Percentiles rank a stretch among this genome's conserved stretches.
These are phyloP conservation scores for Trissolcus japonicus DNA, from an alignment of 2,888 invertebrate genomes.

Conservation along the genomic window DNA sequence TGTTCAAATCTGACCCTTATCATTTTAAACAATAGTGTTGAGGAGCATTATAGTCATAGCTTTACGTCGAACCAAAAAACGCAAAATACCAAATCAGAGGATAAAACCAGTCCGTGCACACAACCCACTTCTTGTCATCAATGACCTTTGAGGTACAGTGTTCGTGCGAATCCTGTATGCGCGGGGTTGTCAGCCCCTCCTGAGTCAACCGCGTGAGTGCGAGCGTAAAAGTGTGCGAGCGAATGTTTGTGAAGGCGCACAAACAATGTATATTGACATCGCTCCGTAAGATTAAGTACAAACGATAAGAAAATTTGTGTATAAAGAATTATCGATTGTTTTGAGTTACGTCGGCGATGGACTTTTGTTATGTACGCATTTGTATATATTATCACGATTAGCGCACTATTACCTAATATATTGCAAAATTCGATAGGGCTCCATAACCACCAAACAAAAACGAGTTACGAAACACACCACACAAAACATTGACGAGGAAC, in stretches of 20 bases:
- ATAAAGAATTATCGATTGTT: constrained; percentile 64
- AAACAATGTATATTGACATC: constrained; percentile 61
- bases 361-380: constrained; percentile 72
- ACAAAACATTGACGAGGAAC: constrained; percentile 5
- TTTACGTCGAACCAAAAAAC: constrained; percentile 66
- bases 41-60: constrained; percentile 63
- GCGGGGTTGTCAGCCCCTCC: too few relatives aligned
- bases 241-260: constrained; percentile 34
- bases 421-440: constrained; percentile 71
- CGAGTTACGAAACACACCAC: constrained; percentile 41
- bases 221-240: constrained; percentile 15
- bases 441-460: constrained; percentile 71
- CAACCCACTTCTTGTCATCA: constrained; percentile 15
- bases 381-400: constrained; percentile 75
- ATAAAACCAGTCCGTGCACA: constrained; percentile 37
- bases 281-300: constrained; percentile 71
- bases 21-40: constrained; percentile 23
- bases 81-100: constrained; percentile 62
- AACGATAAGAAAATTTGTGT: constrained; percentile 64
- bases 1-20: not conserved
- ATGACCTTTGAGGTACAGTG: constrained; percentile 6
- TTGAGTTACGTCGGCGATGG: constrained; percentile 54
- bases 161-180: too few relatives aligned
- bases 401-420: constrained; percentile 73
- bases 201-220: constrained; percentile 15